Evolutionary conservation across 2,797 vertebrate species (phyloP), one percentile per base, ranked within the genome.

Genomic region (Phaenicophaeus curvirostris): DNA sequence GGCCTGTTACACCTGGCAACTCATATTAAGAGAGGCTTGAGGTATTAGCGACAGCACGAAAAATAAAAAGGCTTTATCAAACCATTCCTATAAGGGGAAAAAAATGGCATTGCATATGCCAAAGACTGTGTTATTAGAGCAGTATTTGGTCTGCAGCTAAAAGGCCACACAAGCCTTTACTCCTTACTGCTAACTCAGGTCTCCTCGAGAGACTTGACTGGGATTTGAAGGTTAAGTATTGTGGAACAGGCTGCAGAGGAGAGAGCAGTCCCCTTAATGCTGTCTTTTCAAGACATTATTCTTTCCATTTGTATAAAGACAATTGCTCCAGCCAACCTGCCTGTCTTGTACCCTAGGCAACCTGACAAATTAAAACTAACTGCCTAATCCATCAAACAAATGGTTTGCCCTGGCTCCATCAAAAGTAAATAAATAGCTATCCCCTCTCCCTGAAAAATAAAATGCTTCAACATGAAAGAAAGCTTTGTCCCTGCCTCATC

Each of bases 341-440:
- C 87, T 93, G 91, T 94, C 85, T 87, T 94, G 89, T 94, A 95
- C 95, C 91, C 95, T 94, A 91, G 94, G 95, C 92, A 96, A 95
- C 94, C 89, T 96, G 94, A 94, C 80, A 92, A 96, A 97, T 97
- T 96, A 97, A 96, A 96, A 96, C 86, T 82, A 90, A 92, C 83
- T 67, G 74, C 83, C 94, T 97, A 96, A 96, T 96, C 94, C 87
- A 94, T 97, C 95, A 97, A 97, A 93, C 69, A 96, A 96, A 97
- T 94, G 85, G 83, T 90, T 94, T 91, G 80, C 57, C 54, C 35
- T 58, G 61, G 75, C 71, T 93, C 85, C 74, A 90, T 95, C 63
- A 84, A 77, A 95, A 87, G 66, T 91, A 95, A 95, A 94, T 91
- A 96, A 94, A 93, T 95, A 89, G 83, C 85, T 94, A 25, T 75